These are phyloP conservation scores for Cyclophora albipunctata DNA, from an alignment of 2,888 invertebrate genomes.

Conservation along the genomic window DNA sequence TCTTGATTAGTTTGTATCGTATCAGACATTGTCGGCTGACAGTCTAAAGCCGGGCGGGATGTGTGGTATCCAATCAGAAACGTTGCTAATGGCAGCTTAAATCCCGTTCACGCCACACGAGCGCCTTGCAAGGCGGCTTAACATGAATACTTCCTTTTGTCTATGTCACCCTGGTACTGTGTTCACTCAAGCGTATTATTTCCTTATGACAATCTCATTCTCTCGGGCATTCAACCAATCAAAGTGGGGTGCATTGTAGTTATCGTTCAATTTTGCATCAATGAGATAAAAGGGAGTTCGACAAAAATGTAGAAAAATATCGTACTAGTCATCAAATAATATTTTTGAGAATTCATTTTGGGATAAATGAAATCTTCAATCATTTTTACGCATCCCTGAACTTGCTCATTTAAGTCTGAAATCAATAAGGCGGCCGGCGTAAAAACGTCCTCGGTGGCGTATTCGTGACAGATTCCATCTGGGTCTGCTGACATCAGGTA, in stretches of 20 bases:
- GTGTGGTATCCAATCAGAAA: neutral
- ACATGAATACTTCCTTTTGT: conserved; percentile 16
- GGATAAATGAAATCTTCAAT: no score
- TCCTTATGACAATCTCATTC: conserved; percentile 15
- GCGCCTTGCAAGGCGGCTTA: conserved; percentile 11
- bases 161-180: conserved; percentile 21
- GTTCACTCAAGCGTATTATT: conserved; percentile 26
- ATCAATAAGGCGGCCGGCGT: conserved; percentile 10
- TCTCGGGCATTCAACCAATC: no score
- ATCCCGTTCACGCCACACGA: neutral
- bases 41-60: no score
- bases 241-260: no score
- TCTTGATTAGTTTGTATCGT: no score
- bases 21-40: no score
- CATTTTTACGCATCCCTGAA: no score
- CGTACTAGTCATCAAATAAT: no score
- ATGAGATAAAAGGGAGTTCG: no score
- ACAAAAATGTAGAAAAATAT: no score
- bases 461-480: conserved; percentile 12
- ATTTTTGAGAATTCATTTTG: no score
- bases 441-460: neutral
- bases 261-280: no score
- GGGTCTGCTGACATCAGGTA: conserved; percentile 4
- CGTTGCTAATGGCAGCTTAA: neutral
- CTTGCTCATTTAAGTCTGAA: conserved; percentile 1